These are phyloP conservation scores for Otus sunia DNA, from an alignment of 2,113 vertebrate species.

Conservation along the genomic window DNA sequence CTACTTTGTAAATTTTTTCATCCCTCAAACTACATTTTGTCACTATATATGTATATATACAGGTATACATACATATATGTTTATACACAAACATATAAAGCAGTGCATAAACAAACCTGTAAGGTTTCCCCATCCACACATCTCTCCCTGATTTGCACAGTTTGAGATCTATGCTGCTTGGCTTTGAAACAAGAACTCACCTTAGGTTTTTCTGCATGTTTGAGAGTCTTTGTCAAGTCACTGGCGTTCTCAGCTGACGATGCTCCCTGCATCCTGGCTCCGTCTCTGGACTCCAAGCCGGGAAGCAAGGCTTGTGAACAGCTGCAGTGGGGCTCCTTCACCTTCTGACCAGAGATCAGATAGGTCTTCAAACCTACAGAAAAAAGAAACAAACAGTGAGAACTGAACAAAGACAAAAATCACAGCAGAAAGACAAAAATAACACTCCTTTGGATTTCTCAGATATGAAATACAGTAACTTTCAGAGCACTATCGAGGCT, in stretches of 20 bases:
- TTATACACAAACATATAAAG: not conserved
- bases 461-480: not conserved
- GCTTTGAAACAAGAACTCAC: slow-evolving; percentile 45
- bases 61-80: rapidly evolving
- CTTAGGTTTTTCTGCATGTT: slow-evolving; percentile 74
- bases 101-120: not conserved
- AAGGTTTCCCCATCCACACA: not conserved
- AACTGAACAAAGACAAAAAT: not conserved
- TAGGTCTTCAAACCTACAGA: slow-evolving; percentile 90
- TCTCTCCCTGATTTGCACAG: not conserved
- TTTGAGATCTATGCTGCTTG: not conserved
- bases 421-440: not conserved
- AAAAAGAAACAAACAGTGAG: slow-evolving; percentile 47
- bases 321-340: slow-evolving; percentile 81
- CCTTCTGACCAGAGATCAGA: slow-evolving; percentile 90
- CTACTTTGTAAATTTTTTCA: not conserved
- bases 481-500: not conserved
- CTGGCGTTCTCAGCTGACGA: slow-evolving; percentile 62
- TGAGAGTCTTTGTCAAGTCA: slow-evolving; percentile 67
- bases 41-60: not conserved
- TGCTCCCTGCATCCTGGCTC: slow-evolving; percentile 56
- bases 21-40: not conserved
- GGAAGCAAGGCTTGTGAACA: slow-evolving; percentile 79
- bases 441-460: not conserved
- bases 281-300: slow-evolving; percentile 73